Base-by-base conservation (phyloP, 2,113 vertebrate genomes). In the Triplophysa dalaica region DNA sequence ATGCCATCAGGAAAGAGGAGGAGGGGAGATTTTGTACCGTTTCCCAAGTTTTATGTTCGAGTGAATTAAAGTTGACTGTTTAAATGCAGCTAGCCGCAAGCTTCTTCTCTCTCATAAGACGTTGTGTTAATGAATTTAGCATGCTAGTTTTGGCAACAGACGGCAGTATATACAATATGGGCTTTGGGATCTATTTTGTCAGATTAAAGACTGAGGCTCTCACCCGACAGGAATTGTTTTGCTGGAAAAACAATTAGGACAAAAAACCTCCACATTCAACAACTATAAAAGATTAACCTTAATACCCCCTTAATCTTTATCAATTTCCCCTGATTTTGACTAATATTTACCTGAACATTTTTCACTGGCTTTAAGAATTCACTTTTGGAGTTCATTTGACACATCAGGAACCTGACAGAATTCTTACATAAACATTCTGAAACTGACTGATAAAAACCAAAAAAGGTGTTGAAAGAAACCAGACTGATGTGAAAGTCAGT, bases 11-110 rank as follows among this genome's bases (percentile, higher is more conserved):
- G 86, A 88, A 88, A 50, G 85, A 76, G 70, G 83, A 86, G 45
- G 66, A 50, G 85, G 84, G 87, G 81, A 85, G 86, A 88, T 87
- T 89, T 91, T 84, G 88, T 86, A 87, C 76, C 69, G 87, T 85
- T 89, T 88, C 86, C 85, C 84, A 77, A 87, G 84, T 90, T 92
- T 91, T 91, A 90, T 89, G 87, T 90, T 90, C 24, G 73, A 41
- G 85, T 41, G 84, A 90, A 92, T 92, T 87, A 87, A 84, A 89
- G 87, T 90, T 87, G 83, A 87, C 89, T 91, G 90, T 91, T 93
- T 91, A 90, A 92, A 91, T 83, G 86, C 85, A 78, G 66, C 87
- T 87, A 79, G 87, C 79, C 80, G 74, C 29, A 80, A 21, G 69
- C 76, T 78, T 77, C 84, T 87, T 77, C 82, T 86, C 90, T 87